Evolutionary conservation across 2,888 invertebrate genomes (phyloP), one percentile per base, ranked within the genome.

Genomic region (Ectropis crepuscularia): DNA sequence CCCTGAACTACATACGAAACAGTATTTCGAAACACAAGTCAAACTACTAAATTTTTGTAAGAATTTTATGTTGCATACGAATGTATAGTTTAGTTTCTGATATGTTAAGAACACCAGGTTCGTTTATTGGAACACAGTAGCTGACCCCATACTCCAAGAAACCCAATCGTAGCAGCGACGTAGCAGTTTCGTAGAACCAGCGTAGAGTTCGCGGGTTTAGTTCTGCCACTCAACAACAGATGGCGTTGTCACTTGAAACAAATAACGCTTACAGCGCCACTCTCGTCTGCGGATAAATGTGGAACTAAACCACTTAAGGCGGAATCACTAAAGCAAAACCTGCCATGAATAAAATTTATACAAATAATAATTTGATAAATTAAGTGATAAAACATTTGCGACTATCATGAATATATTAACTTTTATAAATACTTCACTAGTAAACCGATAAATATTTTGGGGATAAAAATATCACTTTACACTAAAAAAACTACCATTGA

Each of bases 221-320:
- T 74, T 67, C 54, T 62, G 72, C 76, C 61, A 74, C 75, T 75
- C 68, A 41, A 48, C 68, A 63, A 69, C 61, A 76, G 76, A 73
- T 76, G 75, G 75, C 75, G 74, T 68, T 50, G 28, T 11, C 8
- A 38, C 36, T 57, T 1, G 9, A 46, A 10, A 41, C 2, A 50
- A 39, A 49, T 0, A 9, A 9, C 41, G 50, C 38, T 6, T 41
- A 37, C 38, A 63, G 73, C 71, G 70, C 67, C 50, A 62, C 48
- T 7, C 41, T 9, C 10, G 6, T 11, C 39, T 36, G 63, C 53
- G 63, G 39, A 38, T 11, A 42, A 46, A 46, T 5, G 0, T n/a
- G 51, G 57, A 68, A 72, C 66, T 62, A 57, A 46, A 39, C 4
- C 16, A 28, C 16, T 28, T 28, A 2, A 28, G 16, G 16, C 4